Percentiles rank a stretch among this genome's conserved stretches.
Evolutionary conservation across 2,888 invertebrate genomes (phyloP).

Genomic region (Antitype chi): DNA sequence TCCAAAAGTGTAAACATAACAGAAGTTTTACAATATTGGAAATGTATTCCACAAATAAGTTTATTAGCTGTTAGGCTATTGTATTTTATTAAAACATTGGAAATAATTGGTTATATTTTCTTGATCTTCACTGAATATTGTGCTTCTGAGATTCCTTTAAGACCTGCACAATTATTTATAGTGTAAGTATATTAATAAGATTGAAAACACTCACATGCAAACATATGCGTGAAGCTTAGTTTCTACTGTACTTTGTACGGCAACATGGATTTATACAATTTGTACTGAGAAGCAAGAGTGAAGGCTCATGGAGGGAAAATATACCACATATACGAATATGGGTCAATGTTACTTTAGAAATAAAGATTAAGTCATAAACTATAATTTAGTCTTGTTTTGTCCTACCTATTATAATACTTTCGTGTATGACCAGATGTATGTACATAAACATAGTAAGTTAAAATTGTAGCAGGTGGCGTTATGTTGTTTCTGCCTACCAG

Average conservation of each 20-base stretch:
- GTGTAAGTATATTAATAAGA: neutral
- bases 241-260: slow-evolving; percentile 19
- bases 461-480: neutral
- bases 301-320: slow-evolving; percentile 2
- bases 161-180: slow-evolving; percentile 26
- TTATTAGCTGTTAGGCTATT: neutral
- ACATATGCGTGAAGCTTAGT: slow-evolving; percentile 22
- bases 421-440: neutral
- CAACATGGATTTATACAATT: neutral
- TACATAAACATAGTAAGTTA: neutral
- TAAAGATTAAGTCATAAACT: neutral
- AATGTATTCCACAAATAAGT: neutral
- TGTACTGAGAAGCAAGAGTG: neutral
- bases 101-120: neutral
- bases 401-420: neutral
- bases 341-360: neutral
- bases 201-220: slow-evolving; percentile 32
- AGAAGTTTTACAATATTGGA: neutral
- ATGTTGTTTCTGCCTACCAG: neutral
- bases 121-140: slow-evolving; percentile 7
- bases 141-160: slow-evolving; percentile 2
- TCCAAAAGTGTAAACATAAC: neutral
- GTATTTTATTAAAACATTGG: neutral
- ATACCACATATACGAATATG: slow-evolving; percentile 3
- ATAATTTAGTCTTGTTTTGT: neutral